Evolutionary conservation across 2,113 vertebrate genomes (phyloP).

Genomic region (Aphyosemion australe): DNA sequence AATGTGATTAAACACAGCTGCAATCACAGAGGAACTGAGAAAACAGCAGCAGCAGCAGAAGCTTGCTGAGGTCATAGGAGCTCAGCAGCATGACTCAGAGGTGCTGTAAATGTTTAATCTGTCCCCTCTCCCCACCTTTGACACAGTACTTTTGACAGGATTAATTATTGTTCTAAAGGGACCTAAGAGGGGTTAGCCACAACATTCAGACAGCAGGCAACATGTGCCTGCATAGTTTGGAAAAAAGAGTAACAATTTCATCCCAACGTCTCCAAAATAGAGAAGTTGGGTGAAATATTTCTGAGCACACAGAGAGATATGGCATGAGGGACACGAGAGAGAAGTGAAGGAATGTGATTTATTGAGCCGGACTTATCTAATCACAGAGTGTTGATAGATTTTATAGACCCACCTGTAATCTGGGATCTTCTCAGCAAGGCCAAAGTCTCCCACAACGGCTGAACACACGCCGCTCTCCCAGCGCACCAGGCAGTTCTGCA

Average conservation of each 20-base stretch:
- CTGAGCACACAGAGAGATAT: background rate
- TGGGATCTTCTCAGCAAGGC: constrained; percentile 96
- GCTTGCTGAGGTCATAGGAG: background rate
- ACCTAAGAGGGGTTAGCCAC: background rate
- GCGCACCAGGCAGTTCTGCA: constrained; percentile 93
- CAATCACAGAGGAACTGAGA: constrained; percentile 5
- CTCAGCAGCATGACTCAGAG: background rate
- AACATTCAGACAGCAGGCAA: background rate
- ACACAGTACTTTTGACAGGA: constrained; percentile 3
- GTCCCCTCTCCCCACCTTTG: background rate
- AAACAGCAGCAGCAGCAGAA: background rate
- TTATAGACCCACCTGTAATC: constrained; percentile 84
- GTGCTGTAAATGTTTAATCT: background rate
- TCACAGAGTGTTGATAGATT: constrained; percentile 10
- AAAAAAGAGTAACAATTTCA: constrained; percentile 37
- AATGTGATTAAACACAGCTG: constrained; percentile 45
- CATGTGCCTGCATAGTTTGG: constrained; percentile 18
- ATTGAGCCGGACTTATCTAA: constrained; percentile 49
- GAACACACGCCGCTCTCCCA: constrained; percentile 85
- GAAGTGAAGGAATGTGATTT: constrained; percentile 33
- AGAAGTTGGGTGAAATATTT: constrained; percentile 24
- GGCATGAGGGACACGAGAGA: background rate
- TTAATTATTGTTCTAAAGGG: constrained; percentile 25
- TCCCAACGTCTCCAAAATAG: background rate
- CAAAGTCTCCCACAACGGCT: constrained; percentile 94